Evolutionary conservation across 2,113 vertebrate genomes (phyloP).

Genomic region (Plestiodon gilberti): DNA sequence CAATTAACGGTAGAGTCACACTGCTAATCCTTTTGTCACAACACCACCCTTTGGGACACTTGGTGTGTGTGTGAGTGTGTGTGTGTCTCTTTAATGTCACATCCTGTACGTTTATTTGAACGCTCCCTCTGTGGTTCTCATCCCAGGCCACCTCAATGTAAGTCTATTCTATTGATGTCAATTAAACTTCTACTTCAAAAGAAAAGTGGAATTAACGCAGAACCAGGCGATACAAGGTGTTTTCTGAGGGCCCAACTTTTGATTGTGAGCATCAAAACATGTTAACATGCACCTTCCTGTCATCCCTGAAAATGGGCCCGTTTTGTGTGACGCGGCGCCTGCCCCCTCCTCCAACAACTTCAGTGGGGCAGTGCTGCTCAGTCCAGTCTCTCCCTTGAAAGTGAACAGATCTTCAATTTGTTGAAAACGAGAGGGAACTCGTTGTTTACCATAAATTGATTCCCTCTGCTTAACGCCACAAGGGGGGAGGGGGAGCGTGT

Average conservation of each 20-base stretch:
- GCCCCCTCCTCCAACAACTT: no score
- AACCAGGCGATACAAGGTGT: background rate
- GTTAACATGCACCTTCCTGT: rapidly evolving
- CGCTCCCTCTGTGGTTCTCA: background rate
- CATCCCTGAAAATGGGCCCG: background rate
- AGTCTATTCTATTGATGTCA: background rate
- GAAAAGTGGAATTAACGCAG: background rate
- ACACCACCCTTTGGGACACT: background rate
- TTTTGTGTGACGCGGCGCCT: rapidly evolving
- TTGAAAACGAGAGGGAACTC: background rate
- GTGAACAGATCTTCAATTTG: background rate
- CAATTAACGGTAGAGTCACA: conserved; percentile 62
- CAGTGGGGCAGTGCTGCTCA: rapidly evolving
- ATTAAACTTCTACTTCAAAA: background rate
- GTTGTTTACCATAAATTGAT: background rate
- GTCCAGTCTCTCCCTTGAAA: background rate
- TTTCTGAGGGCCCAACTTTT: rapidly evolving
- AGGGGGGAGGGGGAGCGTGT: rapidly evolving
- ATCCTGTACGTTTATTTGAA: background rate
- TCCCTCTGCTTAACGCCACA: background rate
- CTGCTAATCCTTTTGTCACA: conserved; percentile 23
- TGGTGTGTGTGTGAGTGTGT: background rate
- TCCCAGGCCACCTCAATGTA: background rate
- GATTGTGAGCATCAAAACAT: rapidly evolving
- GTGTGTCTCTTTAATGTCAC: background rate